Percentiles rank a stretch among this genome's conserved stretches.
Evolutionary conservation across 2,888 invertebrate genomes (phyloP).

Genomic region (Leucophenga montana): DNA sequence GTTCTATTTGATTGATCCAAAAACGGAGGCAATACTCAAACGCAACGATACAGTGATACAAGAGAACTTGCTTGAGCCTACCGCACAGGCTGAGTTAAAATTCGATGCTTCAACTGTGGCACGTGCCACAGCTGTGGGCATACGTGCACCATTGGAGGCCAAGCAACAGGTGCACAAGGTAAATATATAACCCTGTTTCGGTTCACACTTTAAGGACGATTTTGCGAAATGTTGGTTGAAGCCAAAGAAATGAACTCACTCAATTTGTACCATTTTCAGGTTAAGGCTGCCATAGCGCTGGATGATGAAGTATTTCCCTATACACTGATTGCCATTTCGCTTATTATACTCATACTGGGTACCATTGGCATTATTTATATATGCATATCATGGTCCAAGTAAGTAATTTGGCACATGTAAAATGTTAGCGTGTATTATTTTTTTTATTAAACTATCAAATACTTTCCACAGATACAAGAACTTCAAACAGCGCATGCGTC

Average conservation of each 20-base stretch:
- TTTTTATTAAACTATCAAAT: too few species aligned
- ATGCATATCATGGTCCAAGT: constrained; percentile 95
- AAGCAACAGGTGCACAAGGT: constrained; percentile 72
- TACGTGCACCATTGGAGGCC: constrained; percentile 75
- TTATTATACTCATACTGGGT: constrained; percentile 90
- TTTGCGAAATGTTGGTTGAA: background rate
- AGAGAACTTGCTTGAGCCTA: constrained; percentile 79
- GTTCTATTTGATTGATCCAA: constrained; percentile 89
- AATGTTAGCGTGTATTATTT: too few species aligned
- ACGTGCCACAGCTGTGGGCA: constrained; percentile 80
- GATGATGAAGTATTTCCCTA: constrained; percentile 87
- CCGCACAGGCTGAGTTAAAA: constrained; percentile 79
- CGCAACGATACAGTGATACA: constrained; percentile 82
- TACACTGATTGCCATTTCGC: constrained; percentile 89
- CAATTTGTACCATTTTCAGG: constrained; percentile 55
- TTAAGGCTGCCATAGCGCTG: constrained; percentile 75
- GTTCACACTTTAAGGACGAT: too few species aligned
- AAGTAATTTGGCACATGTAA: constrained; percentile 56
- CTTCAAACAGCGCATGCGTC: constrained; percentile 87
- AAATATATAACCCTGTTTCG: too few species aligned
- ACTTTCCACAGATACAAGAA: constrained; percentile 82
- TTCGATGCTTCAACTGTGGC: constrained; percentile 80
- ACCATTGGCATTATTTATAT: constrained; percentile 93
- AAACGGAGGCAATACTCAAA: constrained; percentile 81
- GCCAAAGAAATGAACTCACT: background rate